Percentiles rank a stretch among this genome's conserved stretches.
Conservation (phyloP, 2,888 invertebrate species). For the Nowickia ferox region DNA sequence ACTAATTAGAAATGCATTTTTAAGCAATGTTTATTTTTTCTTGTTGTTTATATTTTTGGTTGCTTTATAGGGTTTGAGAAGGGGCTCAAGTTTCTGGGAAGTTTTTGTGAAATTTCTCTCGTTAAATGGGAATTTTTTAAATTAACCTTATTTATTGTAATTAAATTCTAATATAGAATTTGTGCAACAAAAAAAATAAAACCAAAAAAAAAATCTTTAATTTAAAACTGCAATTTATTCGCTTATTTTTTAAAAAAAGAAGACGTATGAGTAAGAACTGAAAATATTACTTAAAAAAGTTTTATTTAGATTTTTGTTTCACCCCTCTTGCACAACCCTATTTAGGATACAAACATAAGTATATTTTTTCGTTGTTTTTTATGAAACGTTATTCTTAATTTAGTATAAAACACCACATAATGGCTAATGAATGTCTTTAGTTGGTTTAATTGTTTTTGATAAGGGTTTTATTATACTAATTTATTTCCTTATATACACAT, state of each 20-base stretch:
- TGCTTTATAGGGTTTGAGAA: background rate
- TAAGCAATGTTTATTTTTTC: background rate
- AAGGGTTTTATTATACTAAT: background rate
- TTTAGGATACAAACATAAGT: background rate
- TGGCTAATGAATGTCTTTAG: background rate
- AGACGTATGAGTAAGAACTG: background rate
- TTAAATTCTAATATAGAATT: too few species aligned
- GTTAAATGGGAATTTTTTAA: too few species aligned
- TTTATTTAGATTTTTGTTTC: background rate
- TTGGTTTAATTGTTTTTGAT: background rate
- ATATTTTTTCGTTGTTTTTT: background rate
- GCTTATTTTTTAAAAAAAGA: too few species aligned
- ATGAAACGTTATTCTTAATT: too few species aligned
- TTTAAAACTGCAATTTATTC: too few species aligned
- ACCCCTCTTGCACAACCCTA: background rate
- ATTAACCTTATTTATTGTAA: too few species aligned
- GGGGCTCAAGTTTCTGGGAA: background rate
- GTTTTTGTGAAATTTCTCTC: too few species aligned
- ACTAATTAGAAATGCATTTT: slow-evolving; percentile 17
- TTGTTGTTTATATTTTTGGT: background rate
- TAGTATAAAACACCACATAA: background rate
- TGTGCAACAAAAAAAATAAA: too few species aligned
- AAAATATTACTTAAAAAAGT: background rate
- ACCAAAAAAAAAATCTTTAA: too few species aligned
- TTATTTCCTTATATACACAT: background rate